Evolutionary conservation across 2,888 invertebrate species (phyloP), one percentile per base, ranked within the genome.

Genomic region (Rosalia funebris): DNA sequence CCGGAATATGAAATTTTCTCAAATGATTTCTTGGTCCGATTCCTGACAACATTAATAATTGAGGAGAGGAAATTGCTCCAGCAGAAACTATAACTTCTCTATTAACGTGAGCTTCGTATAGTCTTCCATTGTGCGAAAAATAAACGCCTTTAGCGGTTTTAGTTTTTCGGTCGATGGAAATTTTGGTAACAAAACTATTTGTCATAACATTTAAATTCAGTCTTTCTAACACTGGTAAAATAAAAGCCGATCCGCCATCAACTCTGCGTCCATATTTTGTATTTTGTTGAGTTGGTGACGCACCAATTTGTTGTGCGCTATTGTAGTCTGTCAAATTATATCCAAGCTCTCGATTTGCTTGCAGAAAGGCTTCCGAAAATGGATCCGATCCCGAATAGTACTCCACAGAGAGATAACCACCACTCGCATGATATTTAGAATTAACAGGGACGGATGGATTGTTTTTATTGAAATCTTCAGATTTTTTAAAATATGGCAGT

Each of bases 41-140:
- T 7, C 95, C 95, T 0, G 93, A 93, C 10, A 94, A 79, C 90
- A 93, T 89, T 42, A 95, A 79, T 4, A 95, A 79, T 76, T 94
- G 93, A 0, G 95, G 92, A 0, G 93, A 91, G 63, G 91, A 92
- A 16, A 94, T 88, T 0, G 90, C 82, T 2, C 95, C 94, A 0
- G 91, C 92, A 7, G 89, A 87, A 9, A 94, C 79, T 48, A 95
- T 86, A 0, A 95, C 86, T 80, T 92, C 93, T 66, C 88, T 91
- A 1, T 83, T 84, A 2, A 91, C 92, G 4, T 80, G 76, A 0
- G 84, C 84, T 4, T 77, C 69, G 61, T 80, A 87, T 66, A 82
- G 83, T 72, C 75, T 80, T n/a, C 84, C 84, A 57, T 86, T 82
- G 75, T 89, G 89, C 0, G 83, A 71, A 71, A 91, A 91, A 73